Conservation (phyloP, 2,888 invertebrate genomes). For the Pocota personata region DNA sequence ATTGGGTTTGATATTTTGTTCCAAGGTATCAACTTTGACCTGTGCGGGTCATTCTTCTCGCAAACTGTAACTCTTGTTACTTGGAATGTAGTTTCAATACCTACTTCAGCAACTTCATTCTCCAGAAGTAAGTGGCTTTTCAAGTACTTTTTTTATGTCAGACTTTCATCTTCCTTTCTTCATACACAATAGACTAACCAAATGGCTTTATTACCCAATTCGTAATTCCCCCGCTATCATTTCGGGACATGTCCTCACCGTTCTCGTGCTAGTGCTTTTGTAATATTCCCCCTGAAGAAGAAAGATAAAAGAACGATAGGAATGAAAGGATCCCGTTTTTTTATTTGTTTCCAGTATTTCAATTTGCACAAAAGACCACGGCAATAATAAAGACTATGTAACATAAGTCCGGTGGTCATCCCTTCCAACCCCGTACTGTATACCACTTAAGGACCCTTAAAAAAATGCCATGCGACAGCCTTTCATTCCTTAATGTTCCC, state of each 20-base stretch:
- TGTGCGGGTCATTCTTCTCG: too few species aligned
- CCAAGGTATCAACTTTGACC: too few species aligned
- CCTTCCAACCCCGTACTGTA: background rate
- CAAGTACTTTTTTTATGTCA: background rate
- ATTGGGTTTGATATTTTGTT: too few species aligned
- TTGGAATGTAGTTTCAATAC: background rate
- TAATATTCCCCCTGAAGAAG: constrained; percentile 16
- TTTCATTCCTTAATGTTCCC: constrained; percentile 60
- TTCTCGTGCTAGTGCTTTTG: background rate
- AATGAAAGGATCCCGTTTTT: constrained; percentile 52
- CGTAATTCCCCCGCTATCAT: background rate
- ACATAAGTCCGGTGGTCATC: constrained; percentile 50
- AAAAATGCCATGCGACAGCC: constrained; percentile 49
- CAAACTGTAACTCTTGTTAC: background rate
- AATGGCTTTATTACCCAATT: constrained; percentile 51
- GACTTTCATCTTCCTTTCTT: constrained; percentile 15
- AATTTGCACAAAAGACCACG: constrained; percentile 72
- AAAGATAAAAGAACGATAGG: background rate
- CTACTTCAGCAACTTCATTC: background rate
- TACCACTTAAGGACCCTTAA: constrained; percentile 49
- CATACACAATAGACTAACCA: constrained; percentile 24
- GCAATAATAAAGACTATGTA: constrained; percentile 67
- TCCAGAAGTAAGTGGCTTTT: background rate
- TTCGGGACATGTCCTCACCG: background rate
- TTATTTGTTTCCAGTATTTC: constrained; percentile 72